Evolutionary conservation across 2,888 invertebrate genomes (phyloP).

Genomic region (Lymantria dispar): DNA sequence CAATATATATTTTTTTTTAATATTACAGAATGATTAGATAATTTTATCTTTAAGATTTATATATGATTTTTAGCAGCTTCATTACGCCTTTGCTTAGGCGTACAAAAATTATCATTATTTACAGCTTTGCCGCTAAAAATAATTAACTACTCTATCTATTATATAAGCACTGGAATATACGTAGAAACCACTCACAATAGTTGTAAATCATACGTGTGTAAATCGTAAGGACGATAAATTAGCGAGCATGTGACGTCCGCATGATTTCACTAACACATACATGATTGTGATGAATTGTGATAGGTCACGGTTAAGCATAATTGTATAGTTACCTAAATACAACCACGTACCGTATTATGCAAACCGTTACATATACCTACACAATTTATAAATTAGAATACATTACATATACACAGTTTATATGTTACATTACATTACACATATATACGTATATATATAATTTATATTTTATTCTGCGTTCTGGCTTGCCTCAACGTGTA

Average conservation of each 20-base stretch:
- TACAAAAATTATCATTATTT: no score
- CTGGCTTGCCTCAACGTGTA: slow-evolving; percentile 23
- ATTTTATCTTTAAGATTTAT: no score
- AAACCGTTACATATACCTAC: slow-evolving; percentile 1
- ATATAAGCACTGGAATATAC: no score
- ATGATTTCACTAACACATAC: not conserved
- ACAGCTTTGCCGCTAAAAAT: no score
- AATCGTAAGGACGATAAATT: not conserved
- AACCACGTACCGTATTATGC: slow-evolving; percentile 3
- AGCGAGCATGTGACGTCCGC: not conserved
- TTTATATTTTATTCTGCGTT: slow-evolving; percentile 1
- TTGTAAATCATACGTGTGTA: no score
- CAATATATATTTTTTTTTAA: no score
- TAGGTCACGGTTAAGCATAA: slow-evolving; percentile 2
- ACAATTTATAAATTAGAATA: not conserved
- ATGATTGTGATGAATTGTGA: not conserved
- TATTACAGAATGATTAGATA: no score
- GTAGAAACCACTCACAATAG: no score
- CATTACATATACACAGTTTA: not conserved
- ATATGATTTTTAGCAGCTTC: no score
- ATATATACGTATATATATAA: slow-evolving; percentile 3
- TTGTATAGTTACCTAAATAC: slow-evolving; percentile 2
- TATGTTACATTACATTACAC: not conserved
- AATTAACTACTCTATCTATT: no score
- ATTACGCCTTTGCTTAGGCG: no score